Evolutionary conservation across 1,140 invertebrate species (phyloP).

Genomic region (Heliconius himera): DNA sequence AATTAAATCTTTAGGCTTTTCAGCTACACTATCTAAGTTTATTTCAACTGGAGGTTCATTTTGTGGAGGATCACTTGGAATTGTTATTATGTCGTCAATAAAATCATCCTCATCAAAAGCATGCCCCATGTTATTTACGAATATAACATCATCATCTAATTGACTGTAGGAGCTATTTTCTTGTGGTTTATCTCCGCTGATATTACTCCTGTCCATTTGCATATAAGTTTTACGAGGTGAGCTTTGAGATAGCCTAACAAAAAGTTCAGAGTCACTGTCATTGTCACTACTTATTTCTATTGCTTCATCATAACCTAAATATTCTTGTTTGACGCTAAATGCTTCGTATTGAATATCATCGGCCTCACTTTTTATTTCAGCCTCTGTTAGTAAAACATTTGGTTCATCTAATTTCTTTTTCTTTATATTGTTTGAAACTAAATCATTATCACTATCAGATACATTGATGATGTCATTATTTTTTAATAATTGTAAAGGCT

Average conservation of each 20-base stretch:
- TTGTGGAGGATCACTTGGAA: slow-evolving; percentile 40
- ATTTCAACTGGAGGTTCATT: slow-evolving; percentile 13
- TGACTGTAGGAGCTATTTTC: slow-evolving; percentile 70
- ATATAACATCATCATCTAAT: slow-evolving; percentile 44
- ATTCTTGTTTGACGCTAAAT: slow-evolving; percentile 73
- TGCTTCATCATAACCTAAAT: slow-evolving; percentile 61
- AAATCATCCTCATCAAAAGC: slow-evolving; percentile 49
- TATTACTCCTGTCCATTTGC: slow-evolving; percentile 37
- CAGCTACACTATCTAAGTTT: slow-evolving; percentile 9
- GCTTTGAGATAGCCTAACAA: slow-evolving; percentile 63
- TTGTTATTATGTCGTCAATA: slow-evolving; percentile 54
- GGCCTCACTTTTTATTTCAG: slow-evolving; percentile 57
- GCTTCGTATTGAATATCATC: slow-evolving; percentile 63
- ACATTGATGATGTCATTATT: slow-evolving; percentile 15
- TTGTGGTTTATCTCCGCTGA: slow-evolving; percentile 39
- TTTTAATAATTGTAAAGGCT: background rate
- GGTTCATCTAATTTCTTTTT: slow-evolving; percentile 33
- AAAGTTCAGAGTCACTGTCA: slow-evolving; percentile 68
- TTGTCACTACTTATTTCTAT: slow-evolving; percentile 69
- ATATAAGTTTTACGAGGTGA: slow-evolving; percentile 62
- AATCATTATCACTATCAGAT: slow-evolving; percentile 38
- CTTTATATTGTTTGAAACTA: slow-evolving; percentile 56
- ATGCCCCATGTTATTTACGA: slow-evolving; percentile 18
- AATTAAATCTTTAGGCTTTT: slow-evolving; percentile 10
- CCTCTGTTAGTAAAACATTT: slow-evolving; percentile 26